phyloP scores from a whole-genome alignment of 1,140 invertebrate genomes.

The Propsilocerus akamusi region DNA sequence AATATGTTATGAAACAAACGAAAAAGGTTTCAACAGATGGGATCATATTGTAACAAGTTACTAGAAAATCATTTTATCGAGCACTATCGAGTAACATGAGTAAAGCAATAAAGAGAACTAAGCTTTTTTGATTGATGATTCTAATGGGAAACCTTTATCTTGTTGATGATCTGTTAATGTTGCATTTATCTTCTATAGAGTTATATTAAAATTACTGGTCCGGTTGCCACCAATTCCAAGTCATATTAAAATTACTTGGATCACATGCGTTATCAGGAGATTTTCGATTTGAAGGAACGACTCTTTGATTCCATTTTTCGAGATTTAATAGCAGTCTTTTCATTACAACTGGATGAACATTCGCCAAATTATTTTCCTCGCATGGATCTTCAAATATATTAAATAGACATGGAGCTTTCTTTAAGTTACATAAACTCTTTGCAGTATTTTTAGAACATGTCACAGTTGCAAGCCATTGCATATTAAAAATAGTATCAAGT shows the following conservation, averaged over 20 bases:
- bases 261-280: constrained; percentile 30
- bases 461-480: not conserved
- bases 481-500: not conserved
- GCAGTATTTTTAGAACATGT: constrained; percentile 13
- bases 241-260: constrained; percentile 31
- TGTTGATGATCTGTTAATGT: too few species aligned
- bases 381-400: constrained; percentile 57
- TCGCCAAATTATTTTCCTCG: constrained; percentile 48
- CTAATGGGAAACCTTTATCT: too few species aligned
- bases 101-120: too few species aligned
- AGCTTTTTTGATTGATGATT: too few species aligned
- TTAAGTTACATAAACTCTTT: constrained; percentile 28
- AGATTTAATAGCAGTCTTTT: constrained; percentile 26
- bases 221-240: constrained; percentile 31
- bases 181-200: too few species aligned
- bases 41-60: too few species aligned
- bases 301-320: constrained; percentile 24
- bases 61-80: too few species aligned
- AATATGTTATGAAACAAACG: too few species aligned
- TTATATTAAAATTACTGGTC: not conserved
- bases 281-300: constrained; percentile 30
- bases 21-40: too few species aligned
- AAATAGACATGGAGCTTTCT: constrained; percentile 44
- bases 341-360: constrained; percentile 23
- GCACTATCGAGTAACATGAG: too few species aligned